These are phyloP conservation scores for Karalla daura DNA, from an alignment of 2,797 vertebrate genomes.

Conservation along the genomic window DNA sequence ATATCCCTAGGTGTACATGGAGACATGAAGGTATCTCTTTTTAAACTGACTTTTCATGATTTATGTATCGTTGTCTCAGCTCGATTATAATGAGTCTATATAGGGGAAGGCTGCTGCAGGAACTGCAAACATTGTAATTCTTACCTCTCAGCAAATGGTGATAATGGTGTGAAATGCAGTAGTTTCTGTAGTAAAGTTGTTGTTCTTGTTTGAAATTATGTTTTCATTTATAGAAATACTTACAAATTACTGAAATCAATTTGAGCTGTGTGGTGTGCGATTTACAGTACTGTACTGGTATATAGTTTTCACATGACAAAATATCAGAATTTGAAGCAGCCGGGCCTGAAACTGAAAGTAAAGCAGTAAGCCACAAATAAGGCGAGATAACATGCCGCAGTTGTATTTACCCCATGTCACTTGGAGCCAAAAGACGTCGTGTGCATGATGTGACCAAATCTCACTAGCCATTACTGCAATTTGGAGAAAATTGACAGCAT, in stretches of 20 bases:
- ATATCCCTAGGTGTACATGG: no score
- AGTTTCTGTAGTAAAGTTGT: no score
- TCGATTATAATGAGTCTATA: no score
- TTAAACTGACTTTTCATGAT: no score
- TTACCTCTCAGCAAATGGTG: no score
- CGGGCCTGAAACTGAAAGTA: constrained; percentile 1
- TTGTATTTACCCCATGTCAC: constrained; percentile 55
- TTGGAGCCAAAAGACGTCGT: constrained; percentile 34
- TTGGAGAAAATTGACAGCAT: constrained; percentile 64
- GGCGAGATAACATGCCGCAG: constrained; percentile 40
- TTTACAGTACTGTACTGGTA: not conserved
- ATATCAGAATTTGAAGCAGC: not conserved
- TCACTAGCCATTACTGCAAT: constrained; percentile 65
- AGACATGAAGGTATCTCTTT: no score
- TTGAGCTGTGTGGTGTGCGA: not conserved
- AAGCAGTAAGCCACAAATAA: constrained; percentile 18
- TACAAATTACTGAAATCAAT: not conserved
- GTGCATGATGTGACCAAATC: constrained; percentile 56
- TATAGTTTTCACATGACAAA: not conserved
- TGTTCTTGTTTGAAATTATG: not conserved
- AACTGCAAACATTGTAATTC: no score
- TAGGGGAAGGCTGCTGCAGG: not conserved
- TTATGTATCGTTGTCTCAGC: no score
- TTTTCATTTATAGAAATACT: not conserved
- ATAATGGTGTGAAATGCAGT: no score